phyloP scores from a whole-genome alignment of 2,113 vertebrate genomes.

The Columba janthina region DNA sequence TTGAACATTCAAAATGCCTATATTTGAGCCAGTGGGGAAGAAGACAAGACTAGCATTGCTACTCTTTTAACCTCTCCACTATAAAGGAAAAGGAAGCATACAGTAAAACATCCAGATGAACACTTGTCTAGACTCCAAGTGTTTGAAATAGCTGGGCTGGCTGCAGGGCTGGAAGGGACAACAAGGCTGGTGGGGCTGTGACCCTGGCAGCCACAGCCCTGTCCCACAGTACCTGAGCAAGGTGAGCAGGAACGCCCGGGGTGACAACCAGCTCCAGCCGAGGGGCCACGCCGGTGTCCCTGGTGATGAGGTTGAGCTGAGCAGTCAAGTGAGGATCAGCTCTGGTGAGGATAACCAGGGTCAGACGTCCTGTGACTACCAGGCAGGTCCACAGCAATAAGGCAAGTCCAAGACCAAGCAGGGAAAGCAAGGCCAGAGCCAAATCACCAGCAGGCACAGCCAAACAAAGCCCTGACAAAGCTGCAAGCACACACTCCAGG shows the following conservation, averaged over 20 bases:
- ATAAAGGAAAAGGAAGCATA: background rate
- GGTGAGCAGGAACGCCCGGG: background rate
- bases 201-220: background rate
- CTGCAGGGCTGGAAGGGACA: background rate
- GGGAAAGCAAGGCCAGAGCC: background rate
- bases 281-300: rapidly evolving
- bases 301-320: background rate
- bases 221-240: background rate
- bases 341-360: background rate
- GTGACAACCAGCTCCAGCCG: background rate
- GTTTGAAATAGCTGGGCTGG: background rate
- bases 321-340: background rate
- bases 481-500: rapidly evolving
- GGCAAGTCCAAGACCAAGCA: background rate
- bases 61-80: background rate
- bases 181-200: background rate
- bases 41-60: background rate
- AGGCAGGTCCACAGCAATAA: background rate
- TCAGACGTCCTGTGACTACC: rapidly evolving
- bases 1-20: background rate
- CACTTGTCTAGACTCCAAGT: background rate
- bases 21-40: background rate
- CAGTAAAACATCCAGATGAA: background rate
- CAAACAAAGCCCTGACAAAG: rapidly evolving
- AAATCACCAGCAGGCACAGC: background rate